Conservation (phyloP, 2,888 invertebrate genomes). For the Taenaris catops region DNA sequence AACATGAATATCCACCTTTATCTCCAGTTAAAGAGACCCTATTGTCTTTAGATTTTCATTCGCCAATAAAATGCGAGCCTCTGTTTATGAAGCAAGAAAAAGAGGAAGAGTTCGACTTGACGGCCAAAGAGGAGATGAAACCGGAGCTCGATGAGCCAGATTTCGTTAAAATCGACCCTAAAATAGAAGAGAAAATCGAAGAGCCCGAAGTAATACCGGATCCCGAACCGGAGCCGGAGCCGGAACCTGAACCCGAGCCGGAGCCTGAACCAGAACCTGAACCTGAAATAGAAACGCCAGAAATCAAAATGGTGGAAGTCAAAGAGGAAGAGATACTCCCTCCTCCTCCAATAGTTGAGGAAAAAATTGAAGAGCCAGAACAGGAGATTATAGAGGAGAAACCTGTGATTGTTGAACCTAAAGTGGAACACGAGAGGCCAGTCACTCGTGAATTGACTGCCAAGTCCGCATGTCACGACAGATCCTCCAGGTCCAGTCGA, state of each 20-base stretch:
- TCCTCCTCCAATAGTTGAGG: slow-evolving; percentile 6
- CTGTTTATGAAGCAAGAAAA: slow-evolving; percentile 50
- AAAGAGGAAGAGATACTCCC: slow-evolving; percentile 13
- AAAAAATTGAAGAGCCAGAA: slow-evolving; percentile 7
- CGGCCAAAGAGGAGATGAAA: slow-evolving; percentile 67
- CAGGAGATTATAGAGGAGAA: slow-evolving; percentile 7
- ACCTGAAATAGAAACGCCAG: slow-evolving; percentile 7
- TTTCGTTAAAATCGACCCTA: slow-evolving; percentile 43
- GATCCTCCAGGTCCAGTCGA: slow-evolving; percentile 63
- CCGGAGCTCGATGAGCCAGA: slow-evolving; percentile 63
- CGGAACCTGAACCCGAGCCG: slow-evolving; percentile 14
- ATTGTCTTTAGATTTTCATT: slow-evolving; percentile 49
- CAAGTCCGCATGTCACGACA: slow-evolving; percentile 64
- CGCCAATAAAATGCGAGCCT: slow-evolving; percentile 47
- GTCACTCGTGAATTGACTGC: slow-evolving; percentile 52
- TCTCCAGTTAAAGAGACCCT: slow-evolving; percentile 50
- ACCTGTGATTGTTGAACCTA: slow-evolving; percentile 27
- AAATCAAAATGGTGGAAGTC: slow-evolving; percentile 15
- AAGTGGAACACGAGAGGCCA: slow-evolving; percentile 51
- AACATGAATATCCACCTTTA: slow-evolving; percentile 53
- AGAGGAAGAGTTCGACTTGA: slow-evolving; percentile 54
- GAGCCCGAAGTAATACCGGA: slow-evolving; percentile 16
- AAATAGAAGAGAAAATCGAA: slow-evolving; percentile 30
- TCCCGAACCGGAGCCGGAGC: slow-evolving; percentile 23
- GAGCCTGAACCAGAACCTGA: slow-evolving; percentile 1